phyloP scores from a whole-genome alignment of 2,797 vertebrate species.

The Sphaeramia orbicularis region DNA sequence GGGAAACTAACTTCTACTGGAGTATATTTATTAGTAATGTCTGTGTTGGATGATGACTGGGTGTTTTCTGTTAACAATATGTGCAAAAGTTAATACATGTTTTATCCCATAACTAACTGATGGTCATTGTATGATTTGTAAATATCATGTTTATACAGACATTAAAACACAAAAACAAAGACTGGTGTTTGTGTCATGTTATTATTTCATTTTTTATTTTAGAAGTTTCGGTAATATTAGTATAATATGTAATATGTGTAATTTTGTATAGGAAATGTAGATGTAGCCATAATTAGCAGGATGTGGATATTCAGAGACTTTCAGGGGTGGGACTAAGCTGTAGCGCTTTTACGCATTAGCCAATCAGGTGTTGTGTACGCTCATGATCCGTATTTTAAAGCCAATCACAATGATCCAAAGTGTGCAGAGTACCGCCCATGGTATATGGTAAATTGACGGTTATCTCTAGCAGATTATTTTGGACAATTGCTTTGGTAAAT shows the following conservation, averaged over 20 bases:
- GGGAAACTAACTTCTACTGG: conserved; percentile 53
- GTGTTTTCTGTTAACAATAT: conserved; percentile 55
- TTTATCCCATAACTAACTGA: conserved; percentile 64
- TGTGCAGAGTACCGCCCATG: neutral
- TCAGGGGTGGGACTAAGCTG: neutral
- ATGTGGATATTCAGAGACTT: neutral
- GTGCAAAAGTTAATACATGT: conserved; percentile 56
- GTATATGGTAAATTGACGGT: neutral
- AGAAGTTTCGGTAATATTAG: too few species aligned
- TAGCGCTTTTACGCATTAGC: neutral
- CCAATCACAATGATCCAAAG: conserved; percentile 49
- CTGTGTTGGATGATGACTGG: conserved; percentile 54
- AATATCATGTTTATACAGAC: conserved; percentile 79
- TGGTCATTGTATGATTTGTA: conserved; percentile 79
- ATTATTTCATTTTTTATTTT: conserved; percentile 8
- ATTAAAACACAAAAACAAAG: conserved; percentile 64
- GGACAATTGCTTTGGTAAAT: neutral
- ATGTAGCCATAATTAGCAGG: neutral
- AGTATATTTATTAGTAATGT: conserved; percentile 70
- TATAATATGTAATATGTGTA: too few species aligned
- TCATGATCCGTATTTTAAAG: neutral
- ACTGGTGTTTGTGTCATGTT: neutral
- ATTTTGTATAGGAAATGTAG: neutral
- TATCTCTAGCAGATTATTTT: conserved; percentile 22
- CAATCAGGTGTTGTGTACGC: conserved; percentile 43